These are phyloP conservation scores for Aspiorhynchus laticeps DNA, from an alignment of 2,113 vertebrate genomes.

Conservation along the genomic window DNA sequence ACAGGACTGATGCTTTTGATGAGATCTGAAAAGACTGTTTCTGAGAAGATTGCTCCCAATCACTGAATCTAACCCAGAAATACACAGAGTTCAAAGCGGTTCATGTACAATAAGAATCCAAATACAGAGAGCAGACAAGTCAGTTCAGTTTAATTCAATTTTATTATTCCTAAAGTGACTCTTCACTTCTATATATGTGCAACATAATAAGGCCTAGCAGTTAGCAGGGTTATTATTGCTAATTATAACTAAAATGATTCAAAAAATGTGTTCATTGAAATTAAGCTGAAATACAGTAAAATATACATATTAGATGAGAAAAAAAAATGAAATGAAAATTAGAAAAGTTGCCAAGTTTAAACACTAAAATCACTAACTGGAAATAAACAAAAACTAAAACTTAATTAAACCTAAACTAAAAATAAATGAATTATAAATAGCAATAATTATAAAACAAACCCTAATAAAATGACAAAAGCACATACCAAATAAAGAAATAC, in stretches of 20 bases:
- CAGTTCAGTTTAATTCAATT: background rate
- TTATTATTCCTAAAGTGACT: background rate
- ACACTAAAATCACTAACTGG: background rate
- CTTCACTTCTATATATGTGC: background rate
- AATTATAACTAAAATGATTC: background rate
- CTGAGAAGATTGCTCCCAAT: background rate
- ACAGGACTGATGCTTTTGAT: conserved; percentile 21
- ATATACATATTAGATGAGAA: background rate
- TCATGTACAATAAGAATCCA: background rate
- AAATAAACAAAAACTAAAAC: background rate
- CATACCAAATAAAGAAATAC: too few species aligned
- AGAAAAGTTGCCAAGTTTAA: background rate
- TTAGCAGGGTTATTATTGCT: background rate
- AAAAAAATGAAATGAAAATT: background rate
- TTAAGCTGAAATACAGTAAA: background rate
- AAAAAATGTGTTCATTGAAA: background rate
- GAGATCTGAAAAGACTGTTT: background rate
- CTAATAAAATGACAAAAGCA: background rate
- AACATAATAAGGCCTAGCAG: background rate
- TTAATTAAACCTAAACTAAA: background rate
- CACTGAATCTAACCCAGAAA: background rate
- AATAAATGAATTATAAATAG: background rate
- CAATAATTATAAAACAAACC: background rate
- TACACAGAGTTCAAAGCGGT: background rate
- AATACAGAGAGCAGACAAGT: background rate